Percentiles rank a stretch among this genome's conserved stretches.
Conservation (phyloP, 2,888 invertebrate species). For the Meta bourneti region DNA sequence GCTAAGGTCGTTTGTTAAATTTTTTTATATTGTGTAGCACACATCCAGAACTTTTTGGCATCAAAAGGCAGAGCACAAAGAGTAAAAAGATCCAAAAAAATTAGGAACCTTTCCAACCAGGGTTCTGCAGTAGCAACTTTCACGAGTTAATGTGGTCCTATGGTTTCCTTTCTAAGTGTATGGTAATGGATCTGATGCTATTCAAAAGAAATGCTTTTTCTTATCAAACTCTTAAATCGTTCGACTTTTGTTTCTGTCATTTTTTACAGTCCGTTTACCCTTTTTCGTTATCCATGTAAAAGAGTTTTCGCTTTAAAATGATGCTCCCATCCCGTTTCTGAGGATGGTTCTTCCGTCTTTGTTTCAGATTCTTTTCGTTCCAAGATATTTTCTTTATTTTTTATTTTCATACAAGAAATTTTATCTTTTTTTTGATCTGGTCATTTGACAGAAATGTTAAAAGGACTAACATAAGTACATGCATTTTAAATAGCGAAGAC, state of each 20-base stretch:
- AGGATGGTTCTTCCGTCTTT: not conserved
- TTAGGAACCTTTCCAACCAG: constrained; percentile 21
- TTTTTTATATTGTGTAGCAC: not conserved
- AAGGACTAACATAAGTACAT: not conserved
- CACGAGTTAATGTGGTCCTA: not conserved
- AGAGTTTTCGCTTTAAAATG: not conserved
- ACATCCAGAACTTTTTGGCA: constrained; percentile 28
- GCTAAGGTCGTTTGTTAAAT: constrained; percentile 3
- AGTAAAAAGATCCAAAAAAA: constrained; percentile 25
- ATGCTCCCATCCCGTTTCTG: not conserved
- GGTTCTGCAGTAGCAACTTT: not conserved
- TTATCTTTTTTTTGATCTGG: not conserved
- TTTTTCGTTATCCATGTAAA: not conserved
- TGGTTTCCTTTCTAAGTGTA: not conserved
- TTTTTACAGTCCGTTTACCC: not conserved
- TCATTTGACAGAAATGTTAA: not conserved
- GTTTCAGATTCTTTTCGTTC: not conserved
- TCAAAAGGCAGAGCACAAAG: constrained; percentile 8
- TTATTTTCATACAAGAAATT: not conserved
- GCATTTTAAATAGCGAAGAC: not conserved
- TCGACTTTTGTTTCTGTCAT: not conserved
- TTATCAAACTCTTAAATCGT: not conserved
- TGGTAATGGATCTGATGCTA: not conserved
- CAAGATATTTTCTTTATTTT: not conserved
- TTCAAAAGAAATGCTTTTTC: not conserved